Evolutionary conservation across 2,888 invertebrate species (phyloP).

Genomic region (Coleophora deauratella): DNA sequence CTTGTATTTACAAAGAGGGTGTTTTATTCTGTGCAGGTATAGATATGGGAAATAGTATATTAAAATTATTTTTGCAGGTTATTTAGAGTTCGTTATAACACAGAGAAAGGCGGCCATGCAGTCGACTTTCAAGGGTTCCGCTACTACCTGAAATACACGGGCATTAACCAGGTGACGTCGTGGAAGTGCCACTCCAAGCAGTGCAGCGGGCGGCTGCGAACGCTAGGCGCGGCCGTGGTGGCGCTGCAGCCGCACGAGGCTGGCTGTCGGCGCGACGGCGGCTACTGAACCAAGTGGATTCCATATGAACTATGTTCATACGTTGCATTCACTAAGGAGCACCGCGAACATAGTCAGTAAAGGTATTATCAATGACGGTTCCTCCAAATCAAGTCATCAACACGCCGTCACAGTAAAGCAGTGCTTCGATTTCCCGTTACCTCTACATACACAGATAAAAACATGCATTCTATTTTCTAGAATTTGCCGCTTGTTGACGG

Average conservation of each 20-base stretch:
- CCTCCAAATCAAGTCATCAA: too few species aligned
- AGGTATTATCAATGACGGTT: too few species aligned
- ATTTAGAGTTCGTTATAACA: conserved; percentile 18
- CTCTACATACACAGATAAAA: neutral
- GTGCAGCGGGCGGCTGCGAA: conserved; percentile 2
- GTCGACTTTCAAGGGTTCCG: conserved; percentile 15
- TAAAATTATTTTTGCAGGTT: conserved; percentile 12
- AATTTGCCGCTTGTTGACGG: conserved; percentile 23
- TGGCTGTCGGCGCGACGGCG: conserved; percentile 30
- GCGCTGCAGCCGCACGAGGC: neutral
- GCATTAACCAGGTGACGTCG: conserved; percentile 16
- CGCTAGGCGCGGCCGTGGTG: neutral
- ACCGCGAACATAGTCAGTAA: too few species aligned
- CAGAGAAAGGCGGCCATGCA: conserved; percentile 19
- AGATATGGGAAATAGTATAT: too few species aligned
- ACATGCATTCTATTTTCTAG: conserved; percentile 23
- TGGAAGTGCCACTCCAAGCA: conserved; percentile 21
- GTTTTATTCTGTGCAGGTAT: too few species aligned
- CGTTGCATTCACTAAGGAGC: too few species aligned
- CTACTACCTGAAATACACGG: conserved; percentile 1
- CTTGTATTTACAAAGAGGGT: too few species aligned
- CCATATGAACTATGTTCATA: too few species aligned
- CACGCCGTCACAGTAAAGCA: too few species aligned
- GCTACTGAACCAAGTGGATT: too few species aligned
- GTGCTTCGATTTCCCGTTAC: too few species aligned